These are phyloP conservation scores for Elegia similella DNA, from an alignment of 2,888 invertebrate genomes.

Conservation along the genomic window DNA sequence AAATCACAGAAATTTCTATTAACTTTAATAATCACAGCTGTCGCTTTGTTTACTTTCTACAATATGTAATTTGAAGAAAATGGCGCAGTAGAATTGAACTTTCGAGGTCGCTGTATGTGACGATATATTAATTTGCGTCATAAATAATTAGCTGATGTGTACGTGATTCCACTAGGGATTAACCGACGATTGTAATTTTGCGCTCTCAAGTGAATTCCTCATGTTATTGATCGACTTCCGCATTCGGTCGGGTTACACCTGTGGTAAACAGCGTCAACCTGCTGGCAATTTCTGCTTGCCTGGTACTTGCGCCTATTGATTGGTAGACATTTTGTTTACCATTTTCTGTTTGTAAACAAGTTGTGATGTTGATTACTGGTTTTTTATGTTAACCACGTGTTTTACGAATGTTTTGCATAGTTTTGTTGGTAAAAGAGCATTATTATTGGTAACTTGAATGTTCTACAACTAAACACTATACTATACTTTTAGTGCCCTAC, in stretches of 20 bases:
- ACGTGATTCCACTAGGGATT: slow-evolving; percentile 36
- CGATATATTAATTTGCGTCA: slow-evolving; percentile 40
- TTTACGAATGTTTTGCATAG: too few relatives aligned
- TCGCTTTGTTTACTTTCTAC: slow-evolving; percentile 38
- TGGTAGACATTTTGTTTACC: slow-evolving; percentile 41
- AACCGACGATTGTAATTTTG: slow-evolving; percentile 30
- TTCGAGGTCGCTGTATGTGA: slow-evolving; percentile 39
- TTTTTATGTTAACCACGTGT: neutral
- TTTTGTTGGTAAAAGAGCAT: too few relatives aligned
- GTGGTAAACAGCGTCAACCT: slow-evolving; percentile 33
- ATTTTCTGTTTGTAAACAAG: slow-evolving; percentile 40
- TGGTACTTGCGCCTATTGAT: slow-evolving; percentile 50
- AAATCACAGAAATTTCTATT: slow-evolving; percentile 32
- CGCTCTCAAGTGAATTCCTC: slow-evolving; percentile 23
- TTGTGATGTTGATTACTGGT: neutral
- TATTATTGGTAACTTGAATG: too few relatives aligned
- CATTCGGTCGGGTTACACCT: slow-evolving; percentile 41
- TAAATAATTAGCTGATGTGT: slow-evolving; percentile 27
- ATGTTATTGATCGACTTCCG: slow-evolving; percentile 29
- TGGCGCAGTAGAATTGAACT: slow-evolving; percentile 33
- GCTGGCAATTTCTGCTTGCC: slow-evolving; percentile 38
- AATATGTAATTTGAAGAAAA: slow-evolving; percentile 12
- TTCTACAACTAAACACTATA: too few relatives aligned
- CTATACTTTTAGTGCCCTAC: too few relatives aligned
- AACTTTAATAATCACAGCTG: slow-evolving; percentile 34